phyloP scores from a whole-genome alignment of 2,113 vertebrate genomes.

The Campylomormyrus tamandua region DNA sequence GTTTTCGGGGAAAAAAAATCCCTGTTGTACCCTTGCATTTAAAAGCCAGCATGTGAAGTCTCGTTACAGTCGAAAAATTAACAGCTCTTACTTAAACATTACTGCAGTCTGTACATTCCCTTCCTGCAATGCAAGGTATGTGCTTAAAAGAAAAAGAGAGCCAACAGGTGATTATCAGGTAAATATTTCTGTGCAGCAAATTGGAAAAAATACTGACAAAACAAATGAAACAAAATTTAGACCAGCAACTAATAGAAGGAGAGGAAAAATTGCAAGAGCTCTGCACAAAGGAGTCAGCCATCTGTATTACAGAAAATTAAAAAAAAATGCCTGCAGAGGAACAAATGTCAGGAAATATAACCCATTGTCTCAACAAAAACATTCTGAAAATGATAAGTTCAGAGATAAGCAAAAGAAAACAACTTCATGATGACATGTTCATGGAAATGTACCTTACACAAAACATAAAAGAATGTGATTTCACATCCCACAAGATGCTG shows the following conservation, averaged over 20 bases:
- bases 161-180: background rate
- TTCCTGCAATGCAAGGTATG: background rate
- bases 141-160: background rate
- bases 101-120: conserved; percentile 1
- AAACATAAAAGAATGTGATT: background rate
- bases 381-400: conserved; percentile 20
- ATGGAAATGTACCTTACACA: conserved; percentile 14
- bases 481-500: background rate
- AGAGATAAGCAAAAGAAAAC: background rate
- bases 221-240: conserved; percentile 1
- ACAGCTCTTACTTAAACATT: background rate
- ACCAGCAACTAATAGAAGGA: background rate
- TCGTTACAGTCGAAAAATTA: background rate
- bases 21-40: conserved; percentile 15
- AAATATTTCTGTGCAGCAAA: background rate
- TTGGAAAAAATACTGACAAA: background rate
- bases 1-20: conserved; percentile 10
- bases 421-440: conserved; percentile 19
- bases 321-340: background rate
- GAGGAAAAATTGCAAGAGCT: conserved; percentile 23
- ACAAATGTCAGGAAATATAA: conserved; percentile 12
- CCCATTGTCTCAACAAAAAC: conserved; percentile 14
- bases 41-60: conserved; percentile 9
- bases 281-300: background rate
- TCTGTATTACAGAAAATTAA: too few species aligned